Base-by-base conservation (phyloP, 1,140 invertebrate genomes). In the silkworm (Bombyx mori) region DNA sequence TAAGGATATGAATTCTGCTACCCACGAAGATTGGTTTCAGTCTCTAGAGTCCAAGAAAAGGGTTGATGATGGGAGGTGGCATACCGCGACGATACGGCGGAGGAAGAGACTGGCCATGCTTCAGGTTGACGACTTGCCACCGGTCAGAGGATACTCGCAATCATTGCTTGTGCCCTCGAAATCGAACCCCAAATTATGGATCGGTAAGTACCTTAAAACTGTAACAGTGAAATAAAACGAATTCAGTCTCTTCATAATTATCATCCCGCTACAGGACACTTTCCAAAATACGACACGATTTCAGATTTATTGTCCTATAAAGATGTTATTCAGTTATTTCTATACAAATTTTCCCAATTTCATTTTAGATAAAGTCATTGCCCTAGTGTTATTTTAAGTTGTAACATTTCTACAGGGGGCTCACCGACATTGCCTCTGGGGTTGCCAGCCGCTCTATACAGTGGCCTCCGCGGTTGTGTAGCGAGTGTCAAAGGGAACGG, bases 41-140 rank as follows among this genome's bases (percentile, higher is more conserved):
- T 78, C 72, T 62, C 56, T 88, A 4, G 92, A 90, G 81, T 92
- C 72, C 45, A 90, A 85, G 63, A 67, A 72, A 8, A 71, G 87
- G 68, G 90, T 95, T 2, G 89, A 92, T 72, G 93, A 95, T 83
- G 93, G 92, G 1, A 75, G 91, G 47, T 95, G 94, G 93, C 94
- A 96, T 75, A 91, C 90, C 18, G 86, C 94, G 5, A 84, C 89
- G 7, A 89, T 93, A 50, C 90, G 89, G 61, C 89, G 94, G 65
- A 88, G 93, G 61, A 93, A 93, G 76, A 80, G 92, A 66, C 82
- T 92, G 26, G 92, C 92, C 10, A 90, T 90, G 67, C 80, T 96
- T 47, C 90, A 92, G 72, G 90, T 95, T 8, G 94, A 95, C 75
- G 89, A 90, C 47, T 86, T 90, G 56, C 74, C 88, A n/a, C 89